These are phyloP conservation scores for Omphaloscelis lunosa DNA, from an alignment of 2,888 invertebrate genomes.

Conservation along the genomic window DNA sequence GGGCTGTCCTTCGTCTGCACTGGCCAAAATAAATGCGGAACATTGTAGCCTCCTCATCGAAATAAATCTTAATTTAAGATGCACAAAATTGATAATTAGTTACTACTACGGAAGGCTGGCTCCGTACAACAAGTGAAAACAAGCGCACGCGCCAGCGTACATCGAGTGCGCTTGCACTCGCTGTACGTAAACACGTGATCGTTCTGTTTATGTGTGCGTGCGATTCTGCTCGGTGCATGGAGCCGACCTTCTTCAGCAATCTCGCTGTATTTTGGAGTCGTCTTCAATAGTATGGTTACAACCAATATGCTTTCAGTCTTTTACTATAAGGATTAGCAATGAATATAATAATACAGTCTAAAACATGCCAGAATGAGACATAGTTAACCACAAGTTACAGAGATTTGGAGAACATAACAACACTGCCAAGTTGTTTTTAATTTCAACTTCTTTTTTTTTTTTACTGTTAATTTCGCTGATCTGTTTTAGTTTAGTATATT, in stretches of 20 bases:
- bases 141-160: background rate
- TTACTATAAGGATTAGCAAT: too few relatives aligned
- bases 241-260: background rate
- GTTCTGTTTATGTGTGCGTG: background rate
- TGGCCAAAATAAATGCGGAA: background rate
- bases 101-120: too few relatives aligned
- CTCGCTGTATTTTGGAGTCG: background rate
- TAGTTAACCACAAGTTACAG: background rate
- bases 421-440: background rate
- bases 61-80: background rate
- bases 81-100: background rate
- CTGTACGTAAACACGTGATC: background rate
- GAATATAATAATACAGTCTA: background rate
- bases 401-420: background rate
- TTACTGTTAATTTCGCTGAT: background rate
- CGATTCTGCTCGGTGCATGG: too few relatives aligned
- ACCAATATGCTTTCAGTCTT: background rate
- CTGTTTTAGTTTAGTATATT: background rate
- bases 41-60: background rate
- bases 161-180: conserved; percentile 24
- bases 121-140: background rate
- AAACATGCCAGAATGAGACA: too few relatives aligned
- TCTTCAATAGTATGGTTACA: background rate
- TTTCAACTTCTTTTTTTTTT: background rate
- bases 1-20: too few relatives aligned